These are phyloP conservation scores for Cynaeus angustus DNA, from an alignment of 2,888 invertebrate species.

Conservation along the genomic window DNA sequence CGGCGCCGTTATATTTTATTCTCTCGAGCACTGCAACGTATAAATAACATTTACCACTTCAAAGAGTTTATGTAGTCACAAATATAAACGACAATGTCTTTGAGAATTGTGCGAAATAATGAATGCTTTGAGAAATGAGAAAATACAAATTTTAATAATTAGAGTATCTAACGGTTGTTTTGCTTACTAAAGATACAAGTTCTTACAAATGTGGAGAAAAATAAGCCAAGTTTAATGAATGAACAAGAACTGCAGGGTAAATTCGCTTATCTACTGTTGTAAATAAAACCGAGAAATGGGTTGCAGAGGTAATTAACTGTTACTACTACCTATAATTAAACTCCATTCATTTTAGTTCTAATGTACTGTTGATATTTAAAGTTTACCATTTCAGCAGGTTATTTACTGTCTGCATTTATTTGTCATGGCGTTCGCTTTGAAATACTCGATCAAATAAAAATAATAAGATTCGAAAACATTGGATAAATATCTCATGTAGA, in stretches of 20 bases:
- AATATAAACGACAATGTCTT: not conserved
- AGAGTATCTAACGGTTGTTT: too few relatives aligned
- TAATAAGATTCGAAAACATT: too few relatives aligned
- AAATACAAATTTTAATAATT: too few relatives aligned
- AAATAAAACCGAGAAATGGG: constrained; percentile 29
- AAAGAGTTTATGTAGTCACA: not conserved
- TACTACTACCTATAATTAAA: constrained; percentile 25
- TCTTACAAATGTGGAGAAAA: not conserved
- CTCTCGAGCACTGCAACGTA: not conserved
- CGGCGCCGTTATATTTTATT: constrained; percentile 8
- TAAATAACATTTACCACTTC: constrained; percentile 4
- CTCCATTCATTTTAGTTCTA: constrained; percentile 15
- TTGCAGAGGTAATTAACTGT: constrained; percentile 19
- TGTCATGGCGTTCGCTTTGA: too few relatives aligned
- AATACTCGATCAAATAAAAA: too few relatives aligned
- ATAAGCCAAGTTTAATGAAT: constrained; percentile 2
- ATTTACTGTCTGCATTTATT: not conserved
- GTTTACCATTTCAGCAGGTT: not conserved
- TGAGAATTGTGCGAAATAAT: not conserved
- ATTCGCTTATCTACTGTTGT: constrained; percentile 30
- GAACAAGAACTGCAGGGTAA: constrained; percentile 2
- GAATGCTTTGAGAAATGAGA: too few relatives aligned
- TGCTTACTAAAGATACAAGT: too few relatives aligned
- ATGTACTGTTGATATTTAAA: constrained; percentile 10
- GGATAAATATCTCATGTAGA: too few relatives aligned